Percentiles rank a stretch among this genome's conserved stretches.
Conservation (phyloP, 2,888 invertebrate species). For the Caenorhabditis sp. region DNA sequence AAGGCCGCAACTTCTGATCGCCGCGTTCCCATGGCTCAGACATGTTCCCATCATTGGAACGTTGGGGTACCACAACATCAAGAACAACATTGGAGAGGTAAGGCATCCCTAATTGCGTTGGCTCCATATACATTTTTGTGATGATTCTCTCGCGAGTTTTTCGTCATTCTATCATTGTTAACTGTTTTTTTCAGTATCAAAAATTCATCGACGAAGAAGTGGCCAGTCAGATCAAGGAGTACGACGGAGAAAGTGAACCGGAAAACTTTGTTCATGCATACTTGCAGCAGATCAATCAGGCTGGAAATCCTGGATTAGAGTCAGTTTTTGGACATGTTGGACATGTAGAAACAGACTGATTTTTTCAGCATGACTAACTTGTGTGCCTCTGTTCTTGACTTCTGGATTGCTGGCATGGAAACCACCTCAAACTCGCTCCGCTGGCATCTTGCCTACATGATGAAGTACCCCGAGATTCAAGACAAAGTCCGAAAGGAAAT, state of each 20-base stretch:
- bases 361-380: conserved; percentile 34
- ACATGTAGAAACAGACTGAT: no score
- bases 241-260: conserved; percentile 19
- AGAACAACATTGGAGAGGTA: conserved; percentile 38
- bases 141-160: no score
- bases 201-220: conserved; percentile 48
- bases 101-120: not conserved
- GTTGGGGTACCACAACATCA: conserved; percentile 36
- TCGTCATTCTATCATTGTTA: no score
- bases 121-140: not conserved
- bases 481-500: conserved; percentile 56
- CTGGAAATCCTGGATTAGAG: conserved; percentile 20
- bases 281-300: conserved; percentile 36
- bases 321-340: conserved; percentile 11
- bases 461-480: conserved; percentile 64
- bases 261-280: conserved; percentile 62
- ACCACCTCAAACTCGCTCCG: conserved; percentile 70
- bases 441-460: conserved; percentile 69
- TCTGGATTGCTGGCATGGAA: conserved; percentile 75
- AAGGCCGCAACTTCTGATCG: not conserved
- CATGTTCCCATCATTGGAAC: conserved; percentile 61
- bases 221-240: conserved; percentile 40
- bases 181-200: conserved; percentile 38
- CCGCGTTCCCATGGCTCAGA: conserved; percentile 45
- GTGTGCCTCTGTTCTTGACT: conserved; percentile 53